Base-by-base conservation (phyloP, 2,797 vertebrate genomes). In the Sebastes itinus region DNA sequence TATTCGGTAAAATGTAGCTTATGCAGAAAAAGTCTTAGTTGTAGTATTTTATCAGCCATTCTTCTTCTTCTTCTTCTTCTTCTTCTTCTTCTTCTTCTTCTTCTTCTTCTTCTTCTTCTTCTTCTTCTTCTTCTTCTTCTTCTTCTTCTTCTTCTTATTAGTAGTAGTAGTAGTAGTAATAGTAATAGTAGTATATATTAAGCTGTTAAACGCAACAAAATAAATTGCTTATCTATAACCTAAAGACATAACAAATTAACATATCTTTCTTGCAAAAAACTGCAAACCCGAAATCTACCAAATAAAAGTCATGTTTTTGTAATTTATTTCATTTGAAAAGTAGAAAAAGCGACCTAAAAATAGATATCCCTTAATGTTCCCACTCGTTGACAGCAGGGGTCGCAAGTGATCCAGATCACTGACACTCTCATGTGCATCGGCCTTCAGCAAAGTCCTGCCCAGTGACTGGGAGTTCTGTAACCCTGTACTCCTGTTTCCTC, bases 381-480 rank as follows among this genome's bases (percentile, higher is more conserved):
- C 66, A 54, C 3, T 42, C 1, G 60, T 35, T 3, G 46, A 78
- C 93, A 90, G 85, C 91, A 94, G 93, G 89, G 7, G 90, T 88
- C 92, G 82, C 87, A 82, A 25, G 52, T 73, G 69, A 73, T 33
- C 70, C 73, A 66, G 5, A 23, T 75, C 9, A 13, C 55, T 11
- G 5, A 14, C 13, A 20, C 25, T 1, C 27, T 56, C 6, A 0
- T 18, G 7, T 38, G 22, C 32, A 6, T 6, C 22, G 7, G 25
- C 18, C n/a, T 22, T 5, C 32, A 77, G 18, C n/a, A 38, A 38
- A 73, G 4, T 27, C 16, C 38, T 42, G n/a, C 13, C 6, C 13
- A n/a, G 9, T 25, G 12, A 35, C 5, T n/a, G 8, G 9, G 4
- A 67, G 61, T 20, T 20, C 22, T 72, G 60, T 2, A 72, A 25